Conservation (phyloP, 2,113 vertebrate species). For the Mormyrus lacerda region DNA sequence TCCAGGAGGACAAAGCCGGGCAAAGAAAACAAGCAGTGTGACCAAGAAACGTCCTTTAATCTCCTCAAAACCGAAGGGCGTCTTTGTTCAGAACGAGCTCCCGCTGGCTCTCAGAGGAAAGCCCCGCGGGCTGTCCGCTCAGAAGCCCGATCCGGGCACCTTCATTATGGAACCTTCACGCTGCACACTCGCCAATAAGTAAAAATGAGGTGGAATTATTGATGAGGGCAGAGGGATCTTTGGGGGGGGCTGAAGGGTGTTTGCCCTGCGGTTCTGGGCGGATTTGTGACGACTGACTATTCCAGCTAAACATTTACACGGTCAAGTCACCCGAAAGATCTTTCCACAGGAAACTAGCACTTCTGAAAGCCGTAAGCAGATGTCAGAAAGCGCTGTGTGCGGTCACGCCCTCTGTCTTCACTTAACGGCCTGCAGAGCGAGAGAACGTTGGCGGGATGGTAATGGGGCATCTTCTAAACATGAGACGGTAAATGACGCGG, state of each 20-base stretch:
- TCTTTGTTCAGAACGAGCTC: not conserved
- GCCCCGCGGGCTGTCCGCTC: not conserved
- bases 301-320: not conserved
- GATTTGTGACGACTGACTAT: not conserved
- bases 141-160: not conserved
- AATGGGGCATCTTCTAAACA: not conserved
- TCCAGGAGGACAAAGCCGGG: not conserved
- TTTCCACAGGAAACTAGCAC: not conserved
- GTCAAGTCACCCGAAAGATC: not conserved
- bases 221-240: not conserved
- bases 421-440: not conserved
- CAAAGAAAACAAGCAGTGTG: not conserved
- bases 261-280: not conserved
- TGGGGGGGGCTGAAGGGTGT: not conserved
- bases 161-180: not conserved
- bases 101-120: not conserved
- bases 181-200: not conserved
- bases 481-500: not conserved
- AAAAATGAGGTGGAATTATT: not conserved
- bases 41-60: not conserved
- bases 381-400: not conserved
- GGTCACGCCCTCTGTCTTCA: not conserved
- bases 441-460: not conserved
- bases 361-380: not conserved
- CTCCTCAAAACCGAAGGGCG: not conserved